A percentile compares a stretch with the other conserved stretches of the same genome.
phyloP scores from a whole-genome alignment of 2,797 vertebrate species.

The Tangara arthus region DNA sequence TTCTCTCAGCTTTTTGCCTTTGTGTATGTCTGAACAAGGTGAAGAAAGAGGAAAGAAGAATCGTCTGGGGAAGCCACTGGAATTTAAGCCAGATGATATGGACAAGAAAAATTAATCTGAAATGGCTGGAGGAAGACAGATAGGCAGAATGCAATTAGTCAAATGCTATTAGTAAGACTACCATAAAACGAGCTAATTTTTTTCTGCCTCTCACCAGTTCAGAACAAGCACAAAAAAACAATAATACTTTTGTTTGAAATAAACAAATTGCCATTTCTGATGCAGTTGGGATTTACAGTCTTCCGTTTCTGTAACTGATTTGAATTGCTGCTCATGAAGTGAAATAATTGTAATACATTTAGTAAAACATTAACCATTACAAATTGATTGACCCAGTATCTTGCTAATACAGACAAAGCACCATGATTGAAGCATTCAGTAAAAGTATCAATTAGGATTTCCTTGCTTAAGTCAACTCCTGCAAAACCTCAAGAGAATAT shows the following conservation, averaged over 20 bases:
- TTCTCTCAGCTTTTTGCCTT: constrained; percentile 41
- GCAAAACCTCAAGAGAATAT: neutral
- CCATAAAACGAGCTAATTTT: neutral
- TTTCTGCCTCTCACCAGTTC: neutral
- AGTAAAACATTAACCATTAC: neutral
- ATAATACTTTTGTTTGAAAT: neutral
- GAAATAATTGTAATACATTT: neutral
- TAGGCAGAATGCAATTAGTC: neutral
- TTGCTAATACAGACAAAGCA: neutral
- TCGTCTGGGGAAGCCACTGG: neutral
- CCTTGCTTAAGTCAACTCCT: neutral
- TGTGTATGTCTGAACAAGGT: constrained; percentile 4
- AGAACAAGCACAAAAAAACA: neutral
- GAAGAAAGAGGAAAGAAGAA: constrained; percentile 13
- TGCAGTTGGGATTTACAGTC: neutral
- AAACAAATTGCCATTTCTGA: neutral
- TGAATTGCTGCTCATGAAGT: neutral
- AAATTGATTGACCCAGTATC: neutral
- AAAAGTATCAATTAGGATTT: neutral
- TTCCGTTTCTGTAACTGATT: neutral
- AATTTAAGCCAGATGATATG: neutral
- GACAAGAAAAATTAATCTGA: neutral
- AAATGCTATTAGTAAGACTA: neutral
- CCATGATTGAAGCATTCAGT: neutral
- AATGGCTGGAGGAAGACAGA: neutral